Base-by-base conservation (phyloP, 2,888 invertebrate genomes). In the Ennomos fuscantarius region DNA sequence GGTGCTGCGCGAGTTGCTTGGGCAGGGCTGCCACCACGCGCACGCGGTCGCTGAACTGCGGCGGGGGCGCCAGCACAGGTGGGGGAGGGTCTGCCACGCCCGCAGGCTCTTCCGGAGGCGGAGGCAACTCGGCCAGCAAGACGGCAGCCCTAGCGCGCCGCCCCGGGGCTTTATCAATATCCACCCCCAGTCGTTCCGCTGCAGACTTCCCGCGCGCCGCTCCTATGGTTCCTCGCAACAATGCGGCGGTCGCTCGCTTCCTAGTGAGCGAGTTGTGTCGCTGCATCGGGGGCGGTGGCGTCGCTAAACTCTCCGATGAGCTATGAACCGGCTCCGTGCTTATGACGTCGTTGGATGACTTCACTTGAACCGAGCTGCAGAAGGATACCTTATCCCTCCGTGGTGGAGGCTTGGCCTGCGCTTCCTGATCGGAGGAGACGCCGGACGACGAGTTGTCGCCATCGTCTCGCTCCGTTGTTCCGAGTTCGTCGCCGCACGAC, bases 401-500 rank as follows among this genome's bases (percentile, higher is more conserved):
- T 40, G 87, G 80, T 8, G 76, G 69, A 0, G 86, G 86, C 37
- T 78, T 76, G 34, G 84, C 82, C 61, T 83, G 83, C 52, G 88
- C 87, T 76, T 91, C 97, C 82, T 97, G 97, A 86, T 97, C 97
- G 46, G 96, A 96, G 65, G 97, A 97, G 0, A 97, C 97, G 15
- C 97, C 97, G 31, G 97, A 96, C 6, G 97, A 97, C 65, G 97
- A 96, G 86, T 97, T 97, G 86, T 97, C 97, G 46, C 96, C 96
- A 85, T 97, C 97, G 88, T 96, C 96, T 8, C 93, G 85, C 60
- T 89, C 92, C 44, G 68, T 83, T n/a, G 67, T 72, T 60, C 91
- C 89, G 69, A 97, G 94, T 78, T 97, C 96, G 86, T 96, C 97
- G 36, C 97, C 97, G 84, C 96, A 97, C 9, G 97, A 97, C 81